Evolutionary conservation across 2,797 vertebrate genomes (phyloP), one percentile per base, ranked within the genome.

Genomic region (Catostomus latipinnis): DNA sequence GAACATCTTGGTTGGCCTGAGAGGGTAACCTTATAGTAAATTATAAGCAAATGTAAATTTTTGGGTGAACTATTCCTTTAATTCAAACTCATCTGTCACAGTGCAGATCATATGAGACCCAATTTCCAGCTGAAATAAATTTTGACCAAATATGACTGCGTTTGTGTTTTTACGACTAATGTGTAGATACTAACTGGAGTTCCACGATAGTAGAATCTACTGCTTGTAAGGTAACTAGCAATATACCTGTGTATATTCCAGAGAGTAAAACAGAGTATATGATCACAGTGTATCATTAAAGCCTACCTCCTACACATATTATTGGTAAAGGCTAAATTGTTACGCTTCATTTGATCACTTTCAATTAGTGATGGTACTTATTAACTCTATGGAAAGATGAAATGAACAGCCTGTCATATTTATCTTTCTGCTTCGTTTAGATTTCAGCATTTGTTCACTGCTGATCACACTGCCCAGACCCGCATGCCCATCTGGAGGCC

Each of bases 401-500:
- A 88, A 84, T 77, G 78, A 83, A 81, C 88, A 91, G 88, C 90
- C 85, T 88, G 87, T 86, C 69, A 48, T 89, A 90, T 93, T 93
- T 92, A 90, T 86, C 81, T 85, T 93, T 93, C 86, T 82, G 83
- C 90, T 92, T 88, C 87, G 92, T 94, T 93, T 91, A 91, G 81
- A 83, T 70, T 82, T 79, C 83, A 83, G 76, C 85, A 86, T 89
- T 89, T 90, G 78, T 87, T 89, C 87, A 80, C 12, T 14, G 82
- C 49, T 82, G 58, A 80, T 86, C 74, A 78, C 10, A 52, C 13
- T 62, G 70, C 53, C 12, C 65, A 82, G 65, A 60, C 43, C 69
- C 54, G 60, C 65, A 70, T 65, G 60, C 70, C 74, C 82, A 86
- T 80, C 80, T 86, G 84, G 80, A 80, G 53, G 7, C 57, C 81